Conservation (phyloP, 1,140 invertebrate species). For the Pogonomyrmex californicus region DNA sequence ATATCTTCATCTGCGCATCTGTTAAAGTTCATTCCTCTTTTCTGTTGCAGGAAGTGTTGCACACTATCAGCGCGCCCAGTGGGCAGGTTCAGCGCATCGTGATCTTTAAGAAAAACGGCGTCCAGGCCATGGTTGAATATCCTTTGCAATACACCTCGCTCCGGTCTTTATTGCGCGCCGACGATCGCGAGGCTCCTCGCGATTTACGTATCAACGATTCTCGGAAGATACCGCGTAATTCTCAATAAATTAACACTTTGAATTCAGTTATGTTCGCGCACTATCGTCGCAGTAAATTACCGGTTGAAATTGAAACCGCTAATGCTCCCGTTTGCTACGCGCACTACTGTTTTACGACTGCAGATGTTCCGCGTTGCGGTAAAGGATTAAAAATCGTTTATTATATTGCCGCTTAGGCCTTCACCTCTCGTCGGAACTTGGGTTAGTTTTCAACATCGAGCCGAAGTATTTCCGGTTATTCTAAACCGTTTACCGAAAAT, state of each 20-base stretch:
- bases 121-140: slow-evolving; percentile 99
- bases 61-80: slow-evolving; percentile 97
- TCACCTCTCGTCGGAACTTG: not conserved
- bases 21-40: slow-evolving; percentile 68
- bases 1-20: slow-evolving; percentile 19
- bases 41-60: slow-evolving; percentile 97
- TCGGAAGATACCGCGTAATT: slow-evolving; percentile 21
- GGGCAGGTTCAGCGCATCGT: slow-evolving; percentile 99
- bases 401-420: not conserved
- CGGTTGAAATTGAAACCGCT: not conserved
- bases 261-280: slow-evolving; percentile 22
- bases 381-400: slow-evolving; percentile 11
- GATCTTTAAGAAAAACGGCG: slow-evolving; percentile 99
- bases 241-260: slow-evolving; percentile 56
- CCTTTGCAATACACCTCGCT: slow-evolving; percentile 89
- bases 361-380: slow-evolving; percentile 5
- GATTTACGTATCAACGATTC: slow-evolving; percentile 38
- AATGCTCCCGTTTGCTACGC: slow-evolving; percentile 15
- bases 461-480: not conserved
- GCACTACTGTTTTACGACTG: slow-evolving; percentile 25
- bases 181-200: not conserved
- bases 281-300: slow-evolving; percentile 10
- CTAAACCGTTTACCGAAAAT: not conserved
- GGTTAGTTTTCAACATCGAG: not conserved
- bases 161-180: not conserved